Evolutionary conservation across 2,797 vertebrate species (phyloP).

Genomic region (Liasis olivaceus): DNA sequence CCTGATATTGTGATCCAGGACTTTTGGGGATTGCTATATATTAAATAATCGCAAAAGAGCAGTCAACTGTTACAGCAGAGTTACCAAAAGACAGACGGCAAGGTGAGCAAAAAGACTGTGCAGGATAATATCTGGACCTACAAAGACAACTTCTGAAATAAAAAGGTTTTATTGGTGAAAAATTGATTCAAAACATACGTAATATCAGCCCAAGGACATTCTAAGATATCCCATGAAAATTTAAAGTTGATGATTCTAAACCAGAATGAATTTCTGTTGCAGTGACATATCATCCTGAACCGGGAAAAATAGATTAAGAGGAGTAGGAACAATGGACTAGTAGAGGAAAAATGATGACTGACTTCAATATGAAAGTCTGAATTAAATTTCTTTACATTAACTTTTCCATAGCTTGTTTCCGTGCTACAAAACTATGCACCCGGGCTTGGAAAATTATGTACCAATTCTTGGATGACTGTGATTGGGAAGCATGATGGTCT

Average conservation of each 20-base stretch:
- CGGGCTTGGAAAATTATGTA: neutral
- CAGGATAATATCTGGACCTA: too few species aligned
- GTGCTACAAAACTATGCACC: neutral
- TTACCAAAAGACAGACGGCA: neutral
- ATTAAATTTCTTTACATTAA: neutral
- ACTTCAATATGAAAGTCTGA: neutral
- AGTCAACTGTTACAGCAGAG: neutral
- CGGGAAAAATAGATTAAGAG: neutral
- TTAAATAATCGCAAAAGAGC: neutral
- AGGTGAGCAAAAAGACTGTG: neutral
- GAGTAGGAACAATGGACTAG: neutral
- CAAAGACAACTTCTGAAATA: neutral
- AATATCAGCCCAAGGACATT: neutral
- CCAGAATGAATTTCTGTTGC: neutral
- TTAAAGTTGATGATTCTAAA: neutral
- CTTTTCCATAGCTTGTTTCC: neutral
- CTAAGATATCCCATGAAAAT: neutral
- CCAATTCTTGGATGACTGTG: neutral
- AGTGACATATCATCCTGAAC: neutral
- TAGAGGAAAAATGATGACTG: neutral
- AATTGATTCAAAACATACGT: neutral
- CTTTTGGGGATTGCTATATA: neutral
- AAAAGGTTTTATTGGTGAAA: neutral
- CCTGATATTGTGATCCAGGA: neutral
- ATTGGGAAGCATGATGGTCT: neutral